phyloP scores from a whole-genome alignment of 92 coral and sea anemone species.

The Palythoa heliodiscus region DNA sequence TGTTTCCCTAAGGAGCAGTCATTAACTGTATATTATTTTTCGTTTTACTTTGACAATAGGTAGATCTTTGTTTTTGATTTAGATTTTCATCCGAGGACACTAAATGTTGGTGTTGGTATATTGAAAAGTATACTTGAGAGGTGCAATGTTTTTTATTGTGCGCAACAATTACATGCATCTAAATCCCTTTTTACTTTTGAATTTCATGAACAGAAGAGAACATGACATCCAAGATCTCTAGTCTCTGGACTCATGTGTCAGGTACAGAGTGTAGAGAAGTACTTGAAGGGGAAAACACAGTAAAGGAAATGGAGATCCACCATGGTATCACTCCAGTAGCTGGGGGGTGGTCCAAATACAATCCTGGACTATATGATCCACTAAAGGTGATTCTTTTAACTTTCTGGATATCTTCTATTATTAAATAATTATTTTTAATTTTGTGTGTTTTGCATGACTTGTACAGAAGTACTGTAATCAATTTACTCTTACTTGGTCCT shows the following conservation, averaged over 20 bases:
- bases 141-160: not conserved
- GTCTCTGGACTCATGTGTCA: constrained; percentile 33
- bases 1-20: no score
- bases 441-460: no score
- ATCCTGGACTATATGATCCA: constrained; percentile 56
- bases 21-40: no score
- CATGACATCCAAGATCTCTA: not conserved
- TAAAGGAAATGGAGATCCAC: constrained; percentile 44
- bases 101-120: not conserved
- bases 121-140: no score
- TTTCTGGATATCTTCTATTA: not conserved
- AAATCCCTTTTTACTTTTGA: not conserved
- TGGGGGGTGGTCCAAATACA: constrained; percentile 1
- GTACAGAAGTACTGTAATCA: no score
- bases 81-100: not conserved
- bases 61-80: not conserved
- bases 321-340: constrained; percentile 41
- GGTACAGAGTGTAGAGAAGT: not conserved
- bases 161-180: not conserved
- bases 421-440: not conserved
- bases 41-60: not conserved
- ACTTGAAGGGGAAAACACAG: constrained; percentile 34
- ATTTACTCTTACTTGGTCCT: no score
- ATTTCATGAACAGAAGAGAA: not conserved
- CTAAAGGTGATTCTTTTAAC: constrained; percentile 26